Percentiles rank a stretch among this genome's conserved stretches.
Conservation (phyloP, 2,888 invertebrate species). For the Incurvaria masculella region DNA sequence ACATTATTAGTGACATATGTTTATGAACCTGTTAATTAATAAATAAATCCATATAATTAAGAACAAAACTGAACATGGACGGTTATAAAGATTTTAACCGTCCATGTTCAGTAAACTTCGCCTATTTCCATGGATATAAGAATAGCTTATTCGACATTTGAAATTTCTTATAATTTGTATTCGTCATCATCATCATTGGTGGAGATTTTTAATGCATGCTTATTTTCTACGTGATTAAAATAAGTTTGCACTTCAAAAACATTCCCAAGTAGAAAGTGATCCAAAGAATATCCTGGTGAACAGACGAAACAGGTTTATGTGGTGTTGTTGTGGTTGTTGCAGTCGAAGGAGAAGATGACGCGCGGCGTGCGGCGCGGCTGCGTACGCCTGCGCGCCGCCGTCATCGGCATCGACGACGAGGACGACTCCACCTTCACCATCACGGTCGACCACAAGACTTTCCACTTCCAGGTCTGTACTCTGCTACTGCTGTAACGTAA, state of each 20-base stretch:
- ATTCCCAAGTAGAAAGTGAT: not conserved
- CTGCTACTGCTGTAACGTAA: not conserved
- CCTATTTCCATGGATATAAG: no score
- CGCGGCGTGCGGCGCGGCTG: constrained; percentile 95
- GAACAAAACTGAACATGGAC: no score
- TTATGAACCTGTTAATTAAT: no score
- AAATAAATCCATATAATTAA: no score
- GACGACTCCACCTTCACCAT: constrained; percentile 99
- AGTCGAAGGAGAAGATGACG: constrained; percentile 99
- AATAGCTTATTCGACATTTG: no score
- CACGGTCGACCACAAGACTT: constrained; percentile 98
- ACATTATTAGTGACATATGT: no score
- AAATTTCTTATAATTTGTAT: no score
- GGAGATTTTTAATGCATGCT: no score
- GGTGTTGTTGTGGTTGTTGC: constrained; percentile 30
- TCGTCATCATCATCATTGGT: no score
- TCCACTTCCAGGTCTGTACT: constrained; percentile 86
- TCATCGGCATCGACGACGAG: constrained; percentile 98
- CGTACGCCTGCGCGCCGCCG: constrained; percentile 94
- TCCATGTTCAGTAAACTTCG: constrained; percentile 1
- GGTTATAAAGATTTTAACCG: no score
- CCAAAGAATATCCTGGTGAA: constrained; percentile 1
- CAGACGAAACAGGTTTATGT: not conserved
- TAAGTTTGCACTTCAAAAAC: constrained; percentile 1
- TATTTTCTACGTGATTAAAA: no score